A percentile compares a stretch with the other conserved stretches of the same genome.
These are phyloP conservation scores for Hypercompe scribonia DNA, from an alignment of 2,888 invertebrate species.

Conservation along the genomic window DNA sequence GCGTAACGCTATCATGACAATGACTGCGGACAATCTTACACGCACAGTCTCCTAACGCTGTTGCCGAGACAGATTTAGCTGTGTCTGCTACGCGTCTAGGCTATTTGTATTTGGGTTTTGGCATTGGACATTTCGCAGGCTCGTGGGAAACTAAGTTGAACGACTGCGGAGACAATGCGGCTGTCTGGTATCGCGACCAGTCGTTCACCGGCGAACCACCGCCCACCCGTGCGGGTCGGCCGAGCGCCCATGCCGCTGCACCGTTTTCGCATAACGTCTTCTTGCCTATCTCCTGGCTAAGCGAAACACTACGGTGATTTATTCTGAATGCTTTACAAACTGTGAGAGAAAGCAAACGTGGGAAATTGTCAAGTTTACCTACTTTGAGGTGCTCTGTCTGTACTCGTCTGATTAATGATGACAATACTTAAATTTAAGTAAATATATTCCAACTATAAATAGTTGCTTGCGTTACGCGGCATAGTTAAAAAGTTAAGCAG, in stretches of 20 bases:
- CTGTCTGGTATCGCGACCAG: constrained; percentile 74
- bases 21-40: constrained; percentile 58
- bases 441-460: not conserved
- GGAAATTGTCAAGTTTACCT: constrained; percentile 25
- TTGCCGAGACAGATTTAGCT: constrained; percentile 81
- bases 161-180: constrained; percentile 85
- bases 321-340: constrained; percentile 41
- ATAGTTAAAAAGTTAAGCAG: not conserved
- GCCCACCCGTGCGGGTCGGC: constrained; percentile 65
- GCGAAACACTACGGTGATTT: constrained; percentile 34
- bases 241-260: constrained; percentile 15
- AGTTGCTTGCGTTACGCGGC: not conserved
- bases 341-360: constrained; percentile 32
- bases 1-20: constrained; percentile 61
- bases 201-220: constrained; percentile 71
- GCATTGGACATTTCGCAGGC: constrained; percentile 82
- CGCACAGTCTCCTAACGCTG: constrained; percentile 64
- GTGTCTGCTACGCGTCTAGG: constrained; percentile 85
- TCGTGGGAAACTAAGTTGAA: constrained; percentile 87
- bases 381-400: not conserved
- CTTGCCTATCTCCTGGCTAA: constrained; percentile 25
- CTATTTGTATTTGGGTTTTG: constrained; percentile 84
- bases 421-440: not conserved
- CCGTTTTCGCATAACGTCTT: constrained; percentile 41
- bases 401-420: not conserved